phyloP scores from a whole-genome alignment of 2,888 invertebrate species.

The Troides aeacus region DNA sequence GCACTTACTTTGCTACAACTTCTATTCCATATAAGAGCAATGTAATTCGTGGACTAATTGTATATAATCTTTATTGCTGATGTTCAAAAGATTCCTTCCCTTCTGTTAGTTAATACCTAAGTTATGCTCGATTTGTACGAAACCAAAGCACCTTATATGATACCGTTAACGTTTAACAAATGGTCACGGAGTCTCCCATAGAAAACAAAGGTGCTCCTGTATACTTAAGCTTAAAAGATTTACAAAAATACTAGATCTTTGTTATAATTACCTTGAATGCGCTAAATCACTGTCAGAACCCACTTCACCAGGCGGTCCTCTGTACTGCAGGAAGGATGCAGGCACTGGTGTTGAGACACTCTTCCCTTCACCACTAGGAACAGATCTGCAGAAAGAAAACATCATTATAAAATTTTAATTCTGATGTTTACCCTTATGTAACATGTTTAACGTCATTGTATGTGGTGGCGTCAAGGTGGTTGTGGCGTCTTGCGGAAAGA shows the following conservation, averaged over 20 bases:
- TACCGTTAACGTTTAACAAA: not conserved
- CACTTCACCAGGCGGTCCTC: conserved; percentile 72
- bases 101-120: too few species aligned
- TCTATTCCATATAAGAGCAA: too few species aligned
- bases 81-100: too few species aligned
- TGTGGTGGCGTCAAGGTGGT: too few species aligned
- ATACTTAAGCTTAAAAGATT: not conserved
- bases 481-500: too few species aligned
- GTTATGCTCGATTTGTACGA: too few species aligned
- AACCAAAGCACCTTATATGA: too few species aligned
- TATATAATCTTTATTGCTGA: too few species aligned
- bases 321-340: conserved; percentile 74
- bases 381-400: conserved; percentile 34
- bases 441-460: too few species aligned
- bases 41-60: too few species aligned
- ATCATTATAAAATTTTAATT: not conserved
- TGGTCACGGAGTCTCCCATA: not conserved
- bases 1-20: too few species aligned
- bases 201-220: not conserved
- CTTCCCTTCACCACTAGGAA: conserved; percentile 47
- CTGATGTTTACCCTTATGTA: too few species aligned
- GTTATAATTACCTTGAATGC: conserved; percentile 57
- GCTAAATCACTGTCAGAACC: conserved; percentile 74
- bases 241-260: not conserved
- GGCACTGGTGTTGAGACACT: conserved; percentile 60